phyloP scores from a whole-genome alignment of 2,113 vertebrate genomes.

The Orycteropus afer region DNA sequence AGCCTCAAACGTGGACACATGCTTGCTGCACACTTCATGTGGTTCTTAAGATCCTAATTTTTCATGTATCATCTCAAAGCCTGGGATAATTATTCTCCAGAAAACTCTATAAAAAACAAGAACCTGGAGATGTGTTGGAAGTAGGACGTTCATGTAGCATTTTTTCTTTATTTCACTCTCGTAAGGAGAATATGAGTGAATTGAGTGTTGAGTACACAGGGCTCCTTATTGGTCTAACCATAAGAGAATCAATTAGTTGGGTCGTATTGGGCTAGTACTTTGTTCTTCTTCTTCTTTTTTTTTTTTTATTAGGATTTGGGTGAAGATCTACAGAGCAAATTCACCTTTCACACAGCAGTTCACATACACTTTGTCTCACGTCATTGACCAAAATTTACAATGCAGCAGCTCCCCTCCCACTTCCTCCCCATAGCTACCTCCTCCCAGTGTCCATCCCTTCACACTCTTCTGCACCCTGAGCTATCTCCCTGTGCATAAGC shows the following conservation, averaged over 20 bases:
- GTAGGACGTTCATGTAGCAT: background rate
- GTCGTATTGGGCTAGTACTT: background rate
- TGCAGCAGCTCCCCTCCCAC: too few relatives aligned
- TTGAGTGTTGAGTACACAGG: background rate
- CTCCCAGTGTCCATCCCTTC: too few relatives aligned
- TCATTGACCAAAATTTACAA: too few relatives aligned
- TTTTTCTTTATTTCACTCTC: background rate
- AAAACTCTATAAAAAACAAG: background rate
- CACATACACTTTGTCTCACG: too few relatives aligned
- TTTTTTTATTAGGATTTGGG: too few relatives aligned
- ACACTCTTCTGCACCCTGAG: too few relatives aligned
- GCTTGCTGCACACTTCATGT: background rate
- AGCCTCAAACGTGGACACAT: background rate
- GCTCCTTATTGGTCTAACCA: background rate
- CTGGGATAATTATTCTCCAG: background rate
- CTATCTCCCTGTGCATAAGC: too few relatives aligned
- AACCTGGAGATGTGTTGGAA: background rate
- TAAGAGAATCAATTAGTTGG: background rate
- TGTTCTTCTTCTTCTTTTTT: too few relatives aligned
- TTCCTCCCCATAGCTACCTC: too few relatives aligned
- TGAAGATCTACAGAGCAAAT: too few relatives aligned
- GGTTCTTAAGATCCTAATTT: slow-evolving; percentile 1
- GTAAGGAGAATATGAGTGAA: too few relatives aligned
- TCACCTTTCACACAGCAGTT: too few relatives aligned
- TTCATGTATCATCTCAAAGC: background rate